Evolutionary conservation across 2,113 vertebrate species (phyloP).

Genomic region (Gnathonemus echidnorhynchus): DNA sequence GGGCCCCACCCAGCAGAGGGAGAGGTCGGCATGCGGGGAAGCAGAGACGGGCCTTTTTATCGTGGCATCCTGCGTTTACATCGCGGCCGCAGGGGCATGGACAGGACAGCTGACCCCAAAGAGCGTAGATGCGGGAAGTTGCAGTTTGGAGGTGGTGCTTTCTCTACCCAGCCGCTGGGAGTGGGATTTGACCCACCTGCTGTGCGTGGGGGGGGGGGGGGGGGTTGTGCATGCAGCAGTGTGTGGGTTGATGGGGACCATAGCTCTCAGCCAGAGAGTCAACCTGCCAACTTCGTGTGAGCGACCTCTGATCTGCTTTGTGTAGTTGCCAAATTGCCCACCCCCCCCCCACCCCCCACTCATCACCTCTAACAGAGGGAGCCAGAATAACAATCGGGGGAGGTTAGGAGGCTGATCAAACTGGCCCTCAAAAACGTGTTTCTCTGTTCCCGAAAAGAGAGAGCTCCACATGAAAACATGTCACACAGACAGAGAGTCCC

Average conservation of each 20-base stretch:
- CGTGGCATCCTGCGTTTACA: not conserved
- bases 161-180: not conserved
- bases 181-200: not conserved
- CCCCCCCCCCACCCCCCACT: not conserved
- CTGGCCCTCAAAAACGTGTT: not conserved
- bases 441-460: not conserved
- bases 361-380: not conserved
- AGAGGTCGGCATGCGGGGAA: not conserved
- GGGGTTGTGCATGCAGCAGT: too few relatives aligned
- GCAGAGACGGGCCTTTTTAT: not conserved
- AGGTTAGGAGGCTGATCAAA: not conserved
- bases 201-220: not conserved
- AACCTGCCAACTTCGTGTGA: not conserved
- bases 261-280: not conserved
- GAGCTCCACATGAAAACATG: not conserved
- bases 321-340: not conserved
- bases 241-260: not conserved
- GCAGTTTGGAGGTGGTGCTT: not conserved
- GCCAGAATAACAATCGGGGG: not conserved
- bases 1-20: slow-evolving; percentile 42
- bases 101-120: not conserved
- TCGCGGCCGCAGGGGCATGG: not conserved
- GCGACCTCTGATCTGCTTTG: not conserved
- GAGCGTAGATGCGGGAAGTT: not conserved
- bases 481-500: not conserved